Evolutionary conservation across 2,888 invertebrate species (phyloP), one percentile per base, ranked within the genome.

Genomic region (Bombylius discolor): DNA sequence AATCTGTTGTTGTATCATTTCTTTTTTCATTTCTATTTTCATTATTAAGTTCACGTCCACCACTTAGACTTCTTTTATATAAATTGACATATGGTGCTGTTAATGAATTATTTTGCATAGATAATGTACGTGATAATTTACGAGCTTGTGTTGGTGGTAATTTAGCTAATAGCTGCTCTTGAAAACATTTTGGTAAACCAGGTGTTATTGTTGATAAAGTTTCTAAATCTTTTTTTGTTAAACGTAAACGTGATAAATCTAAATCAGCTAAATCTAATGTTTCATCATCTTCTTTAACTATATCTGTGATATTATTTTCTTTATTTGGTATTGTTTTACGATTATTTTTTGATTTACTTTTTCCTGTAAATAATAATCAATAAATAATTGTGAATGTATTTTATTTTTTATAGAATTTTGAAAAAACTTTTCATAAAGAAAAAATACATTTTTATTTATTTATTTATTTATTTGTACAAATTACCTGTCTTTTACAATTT

Each of bases 181-280:
- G 85, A 67, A 85, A 81, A 47, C 84, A 80, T 64, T 83, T 81
- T 61, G 85, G 83, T 64, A 85, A 76, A 62, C 81, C 84, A 42
- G 85, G 85, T 63, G 85, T 85, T 62, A 85, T 78, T 63, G 80
- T 83, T 33, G 83, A 83, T 62, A 84, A 75, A 60, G 84, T 81
- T 67, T 82, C 80, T 66, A 83, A 76, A 76, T 85, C 85, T 67
- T 81, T 81, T 71, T 85, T 84, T 62, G 82, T 81, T 59, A 85
- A 75, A 70, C 82, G 80, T 65, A 85, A 77, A 64, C 82, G 79
- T 67, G 82, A 82, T 65, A 85, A 73, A 73, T 85, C 83, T 69
- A 85, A 76, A 70, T 82, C 81, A 51, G 80, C 79, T 67, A 80
- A 72, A 67, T 81, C 81, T 60, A 79, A 59, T 2, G 71, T 67